Percentiles rank a stretch among this genome's conserved stretches.
These are phyloP conservation scores for Stegodyphus mimosarum DNA, from an alignment of 1,140 invertebrate species.

Conservation along the genomic window DNA sequence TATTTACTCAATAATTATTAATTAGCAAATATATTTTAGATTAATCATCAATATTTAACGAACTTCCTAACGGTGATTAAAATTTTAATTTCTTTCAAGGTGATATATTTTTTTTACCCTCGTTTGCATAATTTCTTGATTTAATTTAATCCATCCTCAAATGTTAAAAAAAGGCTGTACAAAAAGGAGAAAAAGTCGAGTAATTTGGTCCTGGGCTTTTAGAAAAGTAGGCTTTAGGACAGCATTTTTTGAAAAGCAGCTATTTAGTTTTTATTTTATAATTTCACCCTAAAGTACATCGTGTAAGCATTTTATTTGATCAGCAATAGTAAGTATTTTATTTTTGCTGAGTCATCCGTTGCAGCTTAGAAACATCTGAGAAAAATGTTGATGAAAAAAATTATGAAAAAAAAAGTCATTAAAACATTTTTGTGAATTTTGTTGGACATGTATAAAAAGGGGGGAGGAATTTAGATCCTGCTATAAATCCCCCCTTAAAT, in stretches of 20 bases:
- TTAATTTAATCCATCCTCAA: no score
- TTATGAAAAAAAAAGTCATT: slow-evolving; percentile 38
- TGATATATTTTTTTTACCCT: no score
- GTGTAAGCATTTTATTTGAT: not conserved
- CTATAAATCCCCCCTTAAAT: slow-evolving; percentile 7
- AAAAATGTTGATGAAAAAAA: slow-evolving; percentile 29
- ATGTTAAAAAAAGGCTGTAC: not conserved
- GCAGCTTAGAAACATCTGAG: not conserved
- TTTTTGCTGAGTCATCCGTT: slow-evolving; percentile 44
- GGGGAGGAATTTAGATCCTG: not conserved
- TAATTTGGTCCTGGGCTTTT: not conserved
- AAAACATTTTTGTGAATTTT: slow-evolving; percentile 52
- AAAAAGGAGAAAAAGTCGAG: not conserved
- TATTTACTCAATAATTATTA: no score
- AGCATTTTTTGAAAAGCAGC: not conserved
- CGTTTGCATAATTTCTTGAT: no score
- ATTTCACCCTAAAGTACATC: slow-evolving; percentile 19
- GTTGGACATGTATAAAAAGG: slow-evolving; percentile 31
- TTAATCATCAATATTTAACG: no score
- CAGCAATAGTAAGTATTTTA: slow-evolving; percentile 38
- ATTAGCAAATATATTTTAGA: no score
- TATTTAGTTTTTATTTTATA: not conserved
- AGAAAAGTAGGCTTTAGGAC: not conserved
- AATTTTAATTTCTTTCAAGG: no score
- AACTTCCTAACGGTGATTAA: no score